Conservation (phyloP, 37 sponge, comb jelly and placozoan genomes). For the Geodia barretti region DNA sequence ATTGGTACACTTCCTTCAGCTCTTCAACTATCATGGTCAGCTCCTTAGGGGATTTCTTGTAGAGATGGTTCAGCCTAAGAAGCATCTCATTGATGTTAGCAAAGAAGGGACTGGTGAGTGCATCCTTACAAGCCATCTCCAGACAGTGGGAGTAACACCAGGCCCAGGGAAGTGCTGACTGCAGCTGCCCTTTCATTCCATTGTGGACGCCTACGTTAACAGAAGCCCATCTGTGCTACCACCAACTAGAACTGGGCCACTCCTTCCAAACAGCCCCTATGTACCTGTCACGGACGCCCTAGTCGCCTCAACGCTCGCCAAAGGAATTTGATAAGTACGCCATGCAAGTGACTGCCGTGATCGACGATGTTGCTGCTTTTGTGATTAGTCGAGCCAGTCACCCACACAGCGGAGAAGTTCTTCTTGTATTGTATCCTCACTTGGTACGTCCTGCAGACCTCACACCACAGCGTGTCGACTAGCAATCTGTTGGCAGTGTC, state of each 20-base stretch:
- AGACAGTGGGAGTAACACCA: conserved; percentile 68
- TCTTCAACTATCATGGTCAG: conserved; percentile 40
- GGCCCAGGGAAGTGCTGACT: conserved; percentile 35
- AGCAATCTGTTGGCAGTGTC: conserved; percentile 10
- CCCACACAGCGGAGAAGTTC: conserved; percentile 61
- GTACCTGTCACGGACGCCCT: conserved; percentile 23
- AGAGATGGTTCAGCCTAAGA: conserved; percentile 50
- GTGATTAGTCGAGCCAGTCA: conserved; percentile 64
- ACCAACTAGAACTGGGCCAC: conserved; percentile 6
- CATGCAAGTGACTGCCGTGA: no score
- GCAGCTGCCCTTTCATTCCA: conserved; percentile 61
- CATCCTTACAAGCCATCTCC: conserved; percentile 62
- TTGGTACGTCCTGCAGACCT: conserved; percentile 40
- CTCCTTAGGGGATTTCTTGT: conserved; percentile 60
- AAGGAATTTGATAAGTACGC: conserved; percentile 32
- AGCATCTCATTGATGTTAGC: conserved; percentile 60
- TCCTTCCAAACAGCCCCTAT: not conserved
- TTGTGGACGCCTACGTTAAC: conserved; percentile 51
- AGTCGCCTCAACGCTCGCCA: conserved; percentile 9
- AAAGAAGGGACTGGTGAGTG: conserved; percentile 31
- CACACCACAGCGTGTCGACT: conserved; percentile 48
- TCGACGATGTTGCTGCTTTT: conserved; percentile 62
- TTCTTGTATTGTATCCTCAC: conserved; percentile 30
- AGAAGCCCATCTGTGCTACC: conserved; percentile 54
- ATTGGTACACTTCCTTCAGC: conserved; percentile 48